These are phyloP conservation scores for Ectemnius continuus DNA, from an alignment of 2,888 invertebrate genomes.

Conservation along the genomic window DNA sequence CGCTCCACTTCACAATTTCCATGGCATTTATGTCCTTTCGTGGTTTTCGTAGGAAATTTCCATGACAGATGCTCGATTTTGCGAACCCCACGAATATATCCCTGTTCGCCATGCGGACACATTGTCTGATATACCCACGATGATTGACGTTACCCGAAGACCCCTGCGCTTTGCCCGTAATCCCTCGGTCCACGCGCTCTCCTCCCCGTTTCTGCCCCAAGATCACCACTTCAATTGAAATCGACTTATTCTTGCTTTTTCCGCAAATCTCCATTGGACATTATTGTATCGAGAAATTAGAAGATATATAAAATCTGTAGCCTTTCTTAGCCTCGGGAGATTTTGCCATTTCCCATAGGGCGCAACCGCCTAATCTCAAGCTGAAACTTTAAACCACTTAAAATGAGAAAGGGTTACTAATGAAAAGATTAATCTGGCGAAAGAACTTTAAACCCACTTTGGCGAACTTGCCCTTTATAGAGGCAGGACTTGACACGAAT, in stretches of 20 bases:
- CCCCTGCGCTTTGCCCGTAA: too few relatives aligned
- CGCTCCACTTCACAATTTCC: conserved; percentile 54
- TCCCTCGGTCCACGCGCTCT: too few relatives aligned
- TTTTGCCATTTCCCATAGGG: background rate
- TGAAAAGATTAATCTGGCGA: conserved; percentile 37
- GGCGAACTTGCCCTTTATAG: conserved; percentile 23
- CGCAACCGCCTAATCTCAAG: background rate
- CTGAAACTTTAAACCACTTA: conserved; percentile 17
- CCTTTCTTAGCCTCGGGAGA: background rate
- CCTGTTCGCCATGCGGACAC: too few relatives aligned
- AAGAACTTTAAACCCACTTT: conserved; percentile 36
- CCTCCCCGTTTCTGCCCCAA: too few relatives aligned
- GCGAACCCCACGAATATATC: conserved; percentile 56
- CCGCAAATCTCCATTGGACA: too few relatives aligned
- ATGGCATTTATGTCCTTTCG: conserved; percentile 61
- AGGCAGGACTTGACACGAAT: conserved; percentile 28
- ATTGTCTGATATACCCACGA: too few relatives aligned
- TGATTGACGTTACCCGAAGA: too few relatives aligned
- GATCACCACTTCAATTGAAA: too few relatives aligned
- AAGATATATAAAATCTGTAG: background rate
- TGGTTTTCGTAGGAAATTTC: conserved; percentile 63
- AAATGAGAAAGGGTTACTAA: conserved; percentile 28
- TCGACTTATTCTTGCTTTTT: too few relatives aligned
- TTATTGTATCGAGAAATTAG: background rate
- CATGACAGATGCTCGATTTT: conserved; percentile 61